These are phyloP conservation scores for Darevskia nairensis DNA, from an alignment of 2,797 vertebrate genomes.

Conservation along the genomic window DNA sequence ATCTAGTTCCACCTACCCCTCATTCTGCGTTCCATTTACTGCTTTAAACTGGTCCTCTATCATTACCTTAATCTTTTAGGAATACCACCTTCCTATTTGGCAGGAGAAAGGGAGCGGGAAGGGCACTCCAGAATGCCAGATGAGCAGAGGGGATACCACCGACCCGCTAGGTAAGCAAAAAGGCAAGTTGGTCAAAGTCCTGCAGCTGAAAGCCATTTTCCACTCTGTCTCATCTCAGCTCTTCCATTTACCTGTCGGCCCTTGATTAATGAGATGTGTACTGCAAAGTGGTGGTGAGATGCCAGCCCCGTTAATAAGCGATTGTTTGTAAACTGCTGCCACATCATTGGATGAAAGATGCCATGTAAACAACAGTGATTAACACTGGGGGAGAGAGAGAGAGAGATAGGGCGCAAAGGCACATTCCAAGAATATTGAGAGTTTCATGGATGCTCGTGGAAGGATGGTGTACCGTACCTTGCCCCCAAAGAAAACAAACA, in stretches of 20 bases:
- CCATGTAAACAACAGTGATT: conserved; percentile 41
- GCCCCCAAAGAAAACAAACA: too few species aligned
- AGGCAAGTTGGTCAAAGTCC: conserved; percentile 7
- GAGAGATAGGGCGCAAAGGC: background rate
- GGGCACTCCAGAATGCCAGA: background rate
- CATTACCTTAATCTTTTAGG: background rate
- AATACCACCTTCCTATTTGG: conserved; percentile 9
- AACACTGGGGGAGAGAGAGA: background rate
- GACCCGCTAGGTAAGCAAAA: conserved; percentile 7
- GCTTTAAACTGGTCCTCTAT: background rate
- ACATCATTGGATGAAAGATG: conserved; percentile 46
- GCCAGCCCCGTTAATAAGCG: conserved; percentile 39
- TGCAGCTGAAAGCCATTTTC: conserved; percentile 29
- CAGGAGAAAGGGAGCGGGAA: background rate
- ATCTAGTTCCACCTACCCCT: background rate
- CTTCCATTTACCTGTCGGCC: conserved; percentile 36
- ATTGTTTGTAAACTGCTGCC: conserved; percentile 43
- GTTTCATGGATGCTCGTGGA: background rate
- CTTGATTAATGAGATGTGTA: conserved; percentile 43
- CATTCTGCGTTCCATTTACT: background rate
- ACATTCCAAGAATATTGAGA: background rate
- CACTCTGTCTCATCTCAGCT: conserved; percentile 17
- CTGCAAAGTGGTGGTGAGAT: conserved; percentile 34
- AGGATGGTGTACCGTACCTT: too few species aligned
- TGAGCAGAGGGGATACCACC: background rate